Base-by-base conservation (phyloP, 2,797 vertebrate genomes). In the Caiman crocodilus region DNA sequence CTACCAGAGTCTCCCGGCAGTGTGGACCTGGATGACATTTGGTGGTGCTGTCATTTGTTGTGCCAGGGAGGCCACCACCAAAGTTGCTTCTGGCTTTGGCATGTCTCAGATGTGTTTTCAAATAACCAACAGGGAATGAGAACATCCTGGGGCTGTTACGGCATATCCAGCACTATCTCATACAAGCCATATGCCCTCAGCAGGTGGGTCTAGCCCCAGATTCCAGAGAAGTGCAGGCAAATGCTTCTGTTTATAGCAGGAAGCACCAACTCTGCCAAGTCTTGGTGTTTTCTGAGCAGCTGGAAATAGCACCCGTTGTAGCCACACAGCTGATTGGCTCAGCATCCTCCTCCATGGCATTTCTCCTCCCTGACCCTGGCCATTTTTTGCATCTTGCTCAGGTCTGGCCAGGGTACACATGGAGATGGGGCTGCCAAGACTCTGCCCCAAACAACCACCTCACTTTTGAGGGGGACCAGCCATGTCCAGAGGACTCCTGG, bases 311-410 rank as follows among this genome's bases (percentile, higher is more conserved):
- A 69, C 30, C 30, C 6, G 17, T 67, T 32, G 21, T 32, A 30
- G 30, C 28, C 32, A 32, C 10, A 30, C n/a, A 30, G 30, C 65
- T 18, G 18, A 30, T 67, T 18, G 32, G 18, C n/a, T 88, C 50
- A 88, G 76, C 82, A 30, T 55, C 78, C 93, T 94, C 86, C 92
- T 91, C 56, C 56, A 20, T 84, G 73, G 65, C 74, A 82, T 89
- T 89, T 18, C 76, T 86, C 65, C 90, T 92, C 56, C 76, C 42
- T 10, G 42, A 7, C 42, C 42, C 42, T 42, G 42, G 42, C 42
- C 42, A 20, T 20, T 73, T 67, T 67, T 82, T 55, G 8, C 32
- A 87, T 82, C 58, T 80, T 74, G 1, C 1, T 9, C 30, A 73
- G 63, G 18, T 83, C 61, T 86, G 78, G 55, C 64, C 56, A 14